These are phyloP conservation scores for Dascyllus trimaculatus DNA, from an alignment of 2,113 vertebrate genomes.

Conservation along the genomic window DNA sequence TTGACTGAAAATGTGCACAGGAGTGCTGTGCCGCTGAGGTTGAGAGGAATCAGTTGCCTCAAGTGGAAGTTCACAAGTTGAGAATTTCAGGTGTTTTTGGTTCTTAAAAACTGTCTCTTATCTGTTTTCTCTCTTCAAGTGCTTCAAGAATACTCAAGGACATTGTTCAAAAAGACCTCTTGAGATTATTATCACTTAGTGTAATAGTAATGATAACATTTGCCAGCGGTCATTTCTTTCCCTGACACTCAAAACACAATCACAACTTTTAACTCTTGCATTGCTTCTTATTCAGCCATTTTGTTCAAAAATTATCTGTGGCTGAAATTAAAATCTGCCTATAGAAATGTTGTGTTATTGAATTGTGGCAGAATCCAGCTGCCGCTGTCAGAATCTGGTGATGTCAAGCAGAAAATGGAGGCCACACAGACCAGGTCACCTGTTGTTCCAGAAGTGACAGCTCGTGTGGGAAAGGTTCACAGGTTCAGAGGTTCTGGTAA, in stretches of 20 bases:
- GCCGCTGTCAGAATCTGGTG: not conserved
- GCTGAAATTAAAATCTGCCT: not conserved
- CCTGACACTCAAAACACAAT: not conserved
- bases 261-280: not conserved
- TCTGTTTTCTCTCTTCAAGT: not conserved
- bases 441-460: conserved; percentile 7
- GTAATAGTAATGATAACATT: not conserved
- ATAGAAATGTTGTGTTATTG: not conserved
- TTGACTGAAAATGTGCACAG: not conserved
- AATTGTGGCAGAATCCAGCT: not conserved
- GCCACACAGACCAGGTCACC: not conserved
- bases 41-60: not conserved
- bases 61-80: not conserved
- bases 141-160: not conserved
- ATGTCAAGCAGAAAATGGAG: not conserved
- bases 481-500: conserved; percentile 16
- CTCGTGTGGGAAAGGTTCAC: not conserved
- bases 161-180: not conserved
- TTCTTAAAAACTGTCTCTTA: not conserved
- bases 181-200: not conserved
- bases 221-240: not conserved
- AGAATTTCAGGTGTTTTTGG: not conserved
- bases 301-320: not conserved
- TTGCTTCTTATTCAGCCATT: not conserved
- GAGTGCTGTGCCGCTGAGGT: not conserved